Percentiles rank a stretch among this genome's conserved stretches.
phyloP scores from a whole-genome alignment of 2,888 invertebrate species.

The Drosophila setosimentum region DNA sequence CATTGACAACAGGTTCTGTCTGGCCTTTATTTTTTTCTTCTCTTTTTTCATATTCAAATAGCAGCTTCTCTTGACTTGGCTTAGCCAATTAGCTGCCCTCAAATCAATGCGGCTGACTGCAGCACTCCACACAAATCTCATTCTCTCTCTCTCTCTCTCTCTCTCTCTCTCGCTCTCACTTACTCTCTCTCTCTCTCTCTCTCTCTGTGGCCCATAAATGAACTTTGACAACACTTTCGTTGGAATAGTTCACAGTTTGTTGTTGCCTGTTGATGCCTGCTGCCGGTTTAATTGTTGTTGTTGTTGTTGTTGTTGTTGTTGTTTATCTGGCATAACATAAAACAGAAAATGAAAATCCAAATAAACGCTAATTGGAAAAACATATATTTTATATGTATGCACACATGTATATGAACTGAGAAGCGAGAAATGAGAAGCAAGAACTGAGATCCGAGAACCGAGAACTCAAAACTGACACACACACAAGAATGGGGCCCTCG shows the following conservation, averaged over 20 bases:
- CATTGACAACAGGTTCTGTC: conserved; percentile 20
- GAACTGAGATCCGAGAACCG: conserved; percentile 5
- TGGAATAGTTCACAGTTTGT: conserved; percentile 58
- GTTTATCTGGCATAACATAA: conserved; percentile 72
- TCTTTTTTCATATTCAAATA: conserved; percentile 22
- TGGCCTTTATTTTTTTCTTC: not conserved
- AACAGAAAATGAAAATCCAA: conserved; percentile 80
- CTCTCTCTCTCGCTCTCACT: not conserved
- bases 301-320: conserved; percentile 42
- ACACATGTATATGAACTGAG: conserved; percentile 15
- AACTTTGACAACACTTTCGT: conserved; percentile 57
- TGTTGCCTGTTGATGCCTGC: conserved; percentile 8
- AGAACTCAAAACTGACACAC: not conserved
- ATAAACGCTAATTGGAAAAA: conserved; percentile 81
- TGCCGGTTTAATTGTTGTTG: conserved; percentile 51
- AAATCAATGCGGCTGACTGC: conserved; percentile 47
- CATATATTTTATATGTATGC: conserved; percentile 78
- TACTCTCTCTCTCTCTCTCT: not conserved
- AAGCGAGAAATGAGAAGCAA: not conserved
- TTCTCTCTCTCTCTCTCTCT: not conserved
- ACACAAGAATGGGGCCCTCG: not conserved
- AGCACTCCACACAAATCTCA: not conserved
- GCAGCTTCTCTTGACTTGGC: conserved; percentile 17
- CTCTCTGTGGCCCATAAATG: conserved; percentile 19
- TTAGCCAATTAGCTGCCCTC: conserved; percentile 47